A percentile compares a stretch with the other conserved stretches of the same genome.
These are phyloP conservation scores for Molossus alvarezi DNA, from an alignment of 2,797 vertebrate species.

Conservation along the genomic window DNA sequence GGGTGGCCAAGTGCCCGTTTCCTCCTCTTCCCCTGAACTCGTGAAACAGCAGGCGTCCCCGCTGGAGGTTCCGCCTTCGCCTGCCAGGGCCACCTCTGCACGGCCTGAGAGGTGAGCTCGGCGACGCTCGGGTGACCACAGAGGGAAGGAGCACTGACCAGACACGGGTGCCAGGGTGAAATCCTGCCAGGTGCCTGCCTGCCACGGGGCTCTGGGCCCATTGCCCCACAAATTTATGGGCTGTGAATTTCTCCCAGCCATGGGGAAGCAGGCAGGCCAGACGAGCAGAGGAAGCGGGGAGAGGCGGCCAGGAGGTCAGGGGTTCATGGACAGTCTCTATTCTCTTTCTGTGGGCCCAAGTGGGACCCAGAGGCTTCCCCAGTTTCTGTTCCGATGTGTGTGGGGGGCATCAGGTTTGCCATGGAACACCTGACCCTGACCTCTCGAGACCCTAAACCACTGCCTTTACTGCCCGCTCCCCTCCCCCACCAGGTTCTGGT, in stretches of 20 bases:
- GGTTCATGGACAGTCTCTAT: neutral
- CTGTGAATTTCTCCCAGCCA: conserved; percentile 64
- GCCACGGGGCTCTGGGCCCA: neutral
- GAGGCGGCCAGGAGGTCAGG: neutral
- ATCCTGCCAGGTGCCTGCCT: conserved; percentile 65
- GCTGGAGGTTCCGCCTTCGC: neutral
- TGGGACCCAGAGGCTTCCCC: neutral
- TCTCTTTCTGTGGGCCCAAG: neutral
- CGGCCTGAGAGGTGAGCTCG: conserved; percentile 14
- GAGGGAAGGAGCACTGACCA: neutral
- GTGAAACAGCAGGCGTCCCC: neutral
- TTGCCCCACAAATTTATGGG: conserved; percentile 34
- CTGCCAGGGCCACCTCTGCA: neutral
- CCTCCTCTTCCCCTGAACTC: neutral
- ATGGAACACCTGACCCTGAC: neutral
- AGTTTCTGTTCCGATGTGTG: neutral
- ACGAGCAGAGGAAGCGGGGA: neutral
- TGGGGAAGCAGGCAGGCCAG: neutral
- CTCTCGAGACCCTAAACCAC: conserved; percentile 47
- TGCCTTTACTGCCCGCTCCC: neutral
- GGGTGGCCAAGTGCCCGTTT: neutral
- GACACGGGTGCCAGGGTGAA: neutral
- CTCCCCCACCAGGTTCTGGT: conserved; percentile 57
- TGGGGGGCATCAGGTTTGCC: neutral
- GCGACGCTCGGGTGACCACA: neutral